Conservation (phyloP, 2,113 vertebrate genomes). For the Actenoides hombroni region DNA sequence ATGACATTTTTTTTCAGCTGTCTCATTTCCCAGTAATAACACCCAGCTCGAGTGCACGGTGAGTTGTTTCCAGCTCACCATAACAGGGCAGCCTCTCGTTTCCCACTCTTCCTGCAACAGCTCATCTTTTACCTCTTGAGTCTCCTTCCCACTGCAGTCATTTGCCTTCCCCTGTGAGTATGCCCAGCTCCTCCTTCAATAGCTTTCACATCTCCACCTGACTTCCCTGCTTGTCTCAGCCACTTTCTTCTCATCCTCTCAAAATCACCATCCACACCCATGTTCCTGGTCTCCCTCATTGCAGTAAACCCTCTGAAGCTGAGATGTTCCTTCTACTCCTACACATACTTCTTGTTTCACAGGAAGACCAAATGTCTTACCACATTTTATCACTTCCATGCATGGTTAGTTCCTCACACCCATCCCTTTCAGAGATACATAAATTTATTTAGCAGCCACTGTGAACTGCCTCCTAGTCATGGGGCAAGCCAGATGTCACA, state of each 20-base stretch:
- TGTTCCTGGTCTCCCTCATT: neutral
- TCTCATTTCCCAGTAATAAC: neutral
- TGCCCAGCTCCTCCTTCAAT: neutral
- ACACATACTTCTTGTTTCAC: neutral
- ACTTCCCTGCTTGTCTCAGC: neutral
- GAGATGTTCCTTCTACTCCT: neutral
- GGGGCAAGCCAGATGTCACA: neutral
- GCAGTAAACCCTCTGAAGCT: neutral
- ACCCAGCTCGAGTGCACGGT: rapidly evolving
- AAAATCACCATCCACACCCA: neutral
- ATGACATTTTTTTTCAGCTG: neutral
- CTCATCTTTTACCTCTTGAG: neutral
- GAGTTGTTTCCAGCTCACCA: neutral
- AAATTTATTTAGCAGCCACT: neutral
- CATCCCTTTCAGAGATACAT: neutral
- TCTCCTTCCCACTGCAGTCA: neutral
- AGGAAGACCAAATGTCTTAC: neutral
- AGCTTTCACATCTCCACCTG: neutral
- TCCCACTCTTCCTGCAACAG: neutral
- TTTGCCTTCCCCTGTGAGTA: neutral
- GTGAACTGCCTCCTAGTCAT: neutral
- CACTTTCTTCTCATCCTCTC: neutral
- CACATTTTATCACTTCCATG: rapidly evolving
- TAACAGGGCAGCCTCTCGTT: neutral
- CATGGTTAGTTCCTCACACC: neutral